Base-by-base conservation (phyloP, 2,888 invertebrate genomes). In the Thyatira batis region DNA sequence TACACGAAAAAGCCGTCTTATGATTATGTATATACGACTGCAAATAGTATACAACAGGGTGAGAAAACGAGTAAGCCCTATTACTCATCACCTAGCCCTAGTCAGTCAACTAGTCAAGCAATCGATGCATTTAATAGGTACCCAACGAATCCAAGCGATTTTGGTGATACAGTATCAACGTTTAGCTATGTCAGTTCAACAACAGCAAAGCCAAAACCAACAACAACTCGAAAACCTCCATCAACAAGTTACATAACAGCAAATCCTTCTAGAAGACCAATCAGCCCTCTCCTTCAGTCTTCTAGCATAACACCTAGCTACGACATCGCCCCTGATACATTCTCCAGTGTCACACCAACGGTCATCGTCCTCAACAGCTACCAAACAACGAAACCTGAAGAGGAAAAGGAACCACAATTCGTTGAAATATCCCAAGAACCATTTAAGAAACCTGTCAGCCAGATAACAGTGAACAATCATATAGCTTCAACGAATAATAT, bases 391-490 rank as follows among this genome's bases (percentile, higher is more conserved):
- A 81, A 87, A 72, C 81, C 89, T 51, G 72, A 80, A 3, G 76
- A 75, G 58, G 54, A 76, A 2, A 77, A 80, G 23, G 88, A 89
- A 51, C 80, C 87, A 2, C 78, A 89, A 61, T 92, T 89, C 17
- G 87, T 92, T 1, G 90, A 92, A 70, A 91, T 92, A 65, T 90
- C 92, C 11, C 91, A 89, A 77, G 93, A 92, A 78, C 94, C 82
- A 0, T 89, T 87, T 61, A 91, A 92, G 57, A 92, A 92, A 73
- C 92, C 92, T 1, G 75, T 89, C 17, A 90, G 78, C 55, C 85
- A 87, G 52, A 93, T 94, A 0, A 94, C 94, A 3, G 94, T 94
- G 0, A 94, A 94, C 63, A 94, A 94, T 62, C 92, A 94, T 62
- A 93, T 94, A 23, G 92, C 92, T 51, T 93, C 94, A 8, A 94